Conservation (phyloP, 2,888 invertebrate species). For the Phyto melanocephala region DNA sequence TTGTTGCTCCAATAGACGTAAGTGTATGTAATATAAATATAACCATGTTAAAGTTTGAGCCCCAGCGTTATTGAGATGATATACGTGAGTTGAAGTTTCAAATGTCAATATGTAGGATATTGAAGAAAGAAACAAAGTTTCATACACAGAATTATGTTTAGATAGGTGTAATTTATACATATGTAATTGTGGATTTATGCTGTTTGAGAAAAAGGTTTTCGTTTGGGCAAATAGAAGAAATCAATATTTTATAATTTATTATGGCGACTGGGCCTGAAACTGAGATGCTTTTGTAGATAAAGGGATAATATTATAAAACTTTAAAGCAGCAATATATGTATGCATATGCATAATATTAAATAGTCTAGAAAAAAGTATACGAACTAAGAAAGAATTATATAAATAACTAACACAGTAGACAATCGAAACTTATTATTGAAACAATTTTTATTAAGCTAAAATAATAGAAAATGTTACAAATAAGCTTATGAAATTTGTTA, state of each 20-base stretch:
- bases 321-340: conserved; percentile 22
- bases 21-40: not conserved
- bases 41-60: conserved; percentile 4
- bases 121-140: not conserved
- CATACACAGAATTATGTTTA: not conserved
- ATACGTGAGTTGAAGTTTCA: conserved; percentile 55
- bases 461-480: too few species aligned
- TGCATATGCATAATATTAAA: too few species aligned
- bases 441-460: too few species aligned
- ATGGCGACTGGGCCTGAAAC: not conserved
- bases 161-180: not conserved
- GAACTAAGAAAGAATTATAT: too few species aligned
- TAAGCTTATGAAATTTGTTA: too few species aligned
- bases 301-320: not conserved
- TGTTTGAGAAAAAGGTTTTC: not conserved
- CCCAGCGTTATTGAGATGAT: conserved; percentile 43
- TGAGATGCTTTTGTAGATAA: not conserved
- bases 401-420: too few species aligned
- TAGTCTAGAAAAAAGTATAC: too few species aligned
- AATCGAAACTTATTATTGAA: too few species aligned
- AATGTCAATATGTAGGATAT: conserved; percentile 27
- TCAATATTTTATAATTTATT: conserved; percentile 37
- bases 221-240: conserved; percentile 27
- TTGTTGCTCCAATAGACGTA: not conserved
- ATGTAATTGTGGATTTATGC: not conserved